Base-by-base conservation (phyloP, 2,113 vertebrate species). In the Leuciscus idus region DNA sequence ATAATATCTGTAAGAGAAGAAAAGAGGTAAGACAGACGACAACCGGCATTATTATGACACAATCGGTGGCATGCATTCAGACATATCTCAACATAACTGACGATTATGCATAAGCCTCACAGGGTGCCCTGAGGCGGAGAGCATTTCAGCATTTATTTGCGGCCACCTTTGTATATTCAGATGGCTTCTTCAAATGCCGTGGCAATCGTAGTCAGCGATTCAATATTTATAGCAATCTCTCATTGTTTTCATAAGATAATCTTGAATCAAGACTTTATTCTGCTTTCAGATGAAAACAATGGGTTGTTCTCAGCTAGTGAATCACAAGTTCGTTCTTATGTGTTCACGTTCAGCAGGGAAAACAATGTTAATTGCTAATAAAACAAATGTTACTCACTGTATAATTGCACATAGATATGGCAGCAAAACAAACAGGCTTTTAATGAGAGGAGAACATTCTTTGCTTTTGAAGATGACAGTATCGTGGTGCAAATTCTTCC, bases 1-100 rank as follows among this genome's bases (percentile, higher is more conserved):
- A 87, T 87, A 70, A 83, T 89, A 83, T 87, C 55, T 73, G 74
- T 73, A 87, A 46, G 36, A 46, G 55, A 83, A 83, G 85, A 87
- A 83, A 75, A 39, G 64, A 36, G 70, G 72, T 75, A 33, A 33
- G 72, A 68, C 74, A 26, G 46, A 74, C 15, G 64, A 57, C 72
- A 79, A 23, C 59, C 33, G 72, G 52, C 62, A 74, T 79, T 85
- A 79, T 89, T 68, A 77, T 55, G 81, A 78, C 84, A 70, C 81
- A 83, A 83, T 72, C 64, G 10, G 79, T 28, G 61, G 61, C 59
- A 64, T 48, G 28, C 81, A 55, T 73, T 36, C 30, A 84, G 68
- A 57, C 66, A 4, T 80, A 62, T 80, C 77, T 80, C 62, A 30
- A 33, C 62, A 33, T 28, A 50, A 70, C 26, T 39, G 68, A 36